Percentiles rank a stretch among this genome's conserved stretches.
These are phyloP conservation scores for Ommatoiulus sabulosus DNA, from an alignment of 2,888 invertebrate species.

Conservation along the genomic window DNA sequence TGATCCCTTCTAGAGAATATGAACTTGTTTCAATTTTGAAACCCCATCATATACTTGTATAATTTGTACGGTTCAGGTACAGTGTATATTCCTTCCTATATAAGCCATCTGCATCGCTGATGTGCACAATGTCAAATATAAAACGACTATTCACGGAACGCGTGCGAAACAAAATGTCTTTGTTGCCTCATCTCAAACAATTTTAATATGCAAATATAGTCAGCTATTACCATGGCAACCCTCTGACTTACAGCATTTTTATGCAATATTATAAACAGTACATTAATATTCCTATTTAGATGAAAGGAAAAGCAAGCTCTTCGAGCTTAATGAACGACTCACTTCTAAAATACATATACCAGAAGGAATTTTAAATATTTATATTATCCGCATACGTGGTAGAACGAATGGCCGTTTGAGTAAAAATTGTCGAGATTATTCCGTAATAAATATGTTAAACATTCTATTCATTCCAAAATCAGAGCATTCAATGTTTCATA, in stretches of 20 bases:
- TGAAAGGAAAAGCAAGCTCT: not conserved
- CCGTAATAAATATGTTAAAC: slow-evolving; percentile 11
- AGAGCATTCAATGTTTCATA: not conserved
- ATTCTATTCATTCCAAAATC: not conserved
- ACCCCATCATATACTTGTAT: not conserved
- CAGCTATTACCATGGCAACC: slow-evolving; percentile 4
- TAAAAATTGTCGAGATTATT: slow-evolving; percentile 1
- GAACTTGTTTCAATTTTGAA: slow-evolving; percentile 38
- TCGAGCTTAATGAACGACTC: not conserved
- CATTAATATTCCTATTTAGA: slow-evolving; percentile 17
- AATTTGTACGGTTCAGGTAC: not conserved
- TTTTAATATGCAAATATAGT: not conserved
- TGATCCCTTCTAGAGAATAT: not conserved
- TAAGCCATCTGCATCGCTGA: not conserved
- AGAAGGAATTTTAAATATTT: slow-evolving; percentile 31
- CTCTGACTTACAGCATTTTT: not conserved
- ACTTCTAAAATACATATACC: not conserved
- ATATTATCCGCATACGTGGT: not conserved
- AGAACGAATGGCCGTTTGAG: not conserved
- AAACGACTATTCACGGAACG: not conserved
- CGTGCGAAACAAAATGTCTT: not conserved
- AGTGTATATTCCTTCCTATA: not conserved
- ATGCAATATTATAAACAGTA: slow-evolving; percentile 30
- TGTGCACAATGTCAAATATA: not conserved
- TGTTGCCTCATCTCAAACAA: slow-evolving; percentile 18